Evolutionary conservation across 2,113 vertebrate species (phyloP), one percentile per base, ranked within the genome.

Genomic region (Gallinago undulata): DNA sequence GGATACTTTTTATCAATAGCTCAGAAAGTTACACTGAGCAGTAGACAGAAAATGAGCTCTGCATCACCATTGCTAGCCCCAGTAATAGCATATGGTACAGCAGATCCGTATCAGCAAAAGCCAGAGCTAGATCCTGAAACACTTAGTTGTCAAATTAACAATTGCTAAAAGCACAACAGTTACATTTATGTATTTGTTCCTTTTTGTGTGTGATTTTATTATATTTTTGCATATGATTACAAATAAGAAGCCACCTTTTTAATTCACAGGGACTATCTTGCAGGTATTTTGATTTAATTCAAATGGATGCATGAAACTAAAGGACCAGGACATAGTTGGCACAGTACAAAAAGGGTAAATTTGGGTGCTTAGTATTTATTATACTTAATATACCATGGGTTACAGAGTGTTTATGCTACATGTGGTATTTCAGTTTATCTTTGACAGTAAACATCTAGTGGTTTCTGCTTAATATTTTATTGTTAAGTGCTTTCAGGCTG

Each of bases 131-230:
- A 70, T 76, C 22, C 70, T 85, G 90, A 92, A 92, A 72, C 28
- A 35, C 35, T 93, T 90, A 37, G 87, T 96, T 89, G 53, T 93
- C 87, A 93, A 96, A 96, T 95, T 94, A 96, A 94, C 73, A 82
- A 80, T 88, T 79, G n/a, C 50, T 91, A 90, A 92, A 96, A 93
- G 48, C 63, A 85, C 70, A 95, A 84, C 51, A 72, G n/a, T 59
- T 89, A 63, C 48, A 55, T 53, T 45, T 78, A 53, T 48, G 9
- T n/a, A 73, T 79, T 84, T 87, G 8, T 68, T 91, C 68, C 22
- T 60, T 85, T 80, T 17, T 33, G 5, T 8, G 47, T 7, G 31
- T 51, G 12, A 25, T 35, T 56, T 75, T 91, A 73, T 27, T 57
- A 12, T 39, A 35, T 83, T 90, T 91, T 89, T 94, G 19, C 19